These are phyloP conservation scores for Masnerella sp. DNA, from an alignment of 2,888 invertebrate genomes.

Conservation along the genomic window DNA sequence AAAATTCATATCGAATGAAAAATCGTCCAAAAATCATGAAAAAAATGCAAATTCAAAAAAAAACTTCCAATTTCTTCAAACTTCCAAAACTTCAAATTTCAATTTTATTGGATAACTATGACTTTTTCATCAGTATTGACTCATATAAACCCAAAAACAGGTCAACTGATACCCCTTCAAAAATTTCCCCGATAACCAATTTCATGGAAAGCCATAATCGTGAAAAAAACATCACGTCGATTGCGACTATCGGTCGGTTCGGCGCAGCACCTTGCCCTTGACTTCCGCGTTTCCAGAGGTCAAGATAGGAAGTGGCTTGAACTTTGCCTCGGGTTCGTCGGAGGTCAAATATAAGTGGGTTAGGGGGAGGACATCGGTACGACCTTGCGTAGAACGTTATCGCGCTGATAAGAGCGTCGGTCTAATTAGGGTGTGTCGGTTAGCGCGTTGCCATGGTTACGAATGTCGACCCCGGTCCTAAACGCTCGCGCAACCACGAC, in stretches of 20 bases:
- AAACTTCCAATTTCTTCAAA: too few species aligned
- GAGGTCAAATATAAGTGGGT: constrained; percentile 51
- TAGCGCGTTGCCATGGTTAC: constrained; percentile 72
- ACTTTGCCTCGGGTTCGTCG: constrained; percentile 49
- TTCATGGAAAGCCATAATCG: constrained; percentile 12
- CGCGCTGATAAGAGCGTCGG: constrained; percentile 45
- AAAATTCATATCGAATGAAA: too few species aligned
- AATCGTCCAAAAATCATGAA: too few species aligned
- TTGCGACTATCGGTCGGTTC: constrained; percentile 26
- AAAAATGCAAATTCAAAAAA: too few species aligned
- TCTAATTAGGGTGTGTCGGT: constrained; percentile 56
- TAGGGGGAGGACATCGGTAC: constrained; percentile 49
- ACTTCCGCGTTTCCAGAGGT: constrained; percentile 52
- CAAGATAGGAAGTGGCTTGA: constrained; percentile 48
- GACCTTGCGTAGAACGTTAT: constrained; percentile 50
- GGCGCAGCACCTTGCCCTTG: constrained; percentile 48
- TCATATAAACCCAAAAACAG: too few species aligned
- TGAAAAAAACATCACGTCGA: too few species aligned
- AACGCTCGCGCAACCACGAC: constrained; percentile 66
- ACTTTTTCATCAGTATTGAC: too few species aligned
- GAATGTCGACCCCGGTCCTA: constrained; percentile 73
- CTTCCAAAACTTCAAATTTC: too few species aligned
- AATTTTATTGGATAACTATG: too few species aligned
- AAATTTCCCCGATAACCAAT: not conserved
- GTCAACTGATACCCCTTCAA: not conserved